Evolutionary conservation across 2,113 vertebrate species (phyloP).

Genomic region (Vidua macroura): DNA sequence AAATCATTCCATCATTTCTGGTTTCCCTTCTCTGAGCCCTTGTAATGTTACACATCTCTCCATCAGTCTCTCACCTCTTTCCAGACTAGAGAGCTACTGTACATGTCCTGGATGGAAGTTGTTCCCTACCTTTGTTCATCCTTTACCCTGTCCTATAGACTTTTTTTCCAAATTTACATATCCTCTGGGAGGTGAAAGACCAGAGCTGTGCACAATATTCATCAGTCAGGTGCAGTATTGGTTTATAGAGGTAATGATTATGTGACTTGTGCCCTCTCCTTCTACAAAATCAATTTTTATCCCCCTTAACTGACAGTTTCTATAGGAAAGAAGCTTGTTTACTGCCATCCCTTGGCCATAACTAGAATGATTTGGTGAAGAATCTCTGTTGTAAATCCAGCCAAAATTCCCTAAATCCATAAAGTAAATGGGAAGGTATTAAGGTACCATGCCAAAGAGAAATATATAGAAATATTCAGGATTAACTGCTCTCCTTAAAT

Average conservation of each 20-base stretch:
- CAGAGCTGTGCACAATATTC: not conserved
- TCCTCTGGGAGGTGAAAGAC: not conserved
- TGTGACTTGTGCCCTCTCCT: not conserved
- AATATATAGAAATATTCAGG: not conserved
- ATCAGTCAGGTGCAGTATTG: not conserved
- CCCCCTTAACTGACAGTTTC: not conserved
- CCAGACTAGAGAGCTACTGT: not conserved
- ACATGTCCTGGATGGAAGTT: not conserved
- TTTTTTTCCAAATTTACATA: not conserved
- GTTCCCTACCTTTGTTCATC: not conserved
- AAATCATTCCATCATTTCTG: not conserved
- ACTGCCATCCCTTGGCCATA: slow-evolving; percentile 10
- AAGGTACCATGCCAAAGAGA: fast-evolving
- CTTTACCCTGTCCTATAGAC: not conserved
- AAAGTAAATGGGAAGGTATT: not conserved
- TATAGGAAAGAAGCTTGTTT: not conserved
- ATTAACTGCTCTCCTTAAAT: not conserved
- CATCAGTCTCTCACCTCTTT: not conserved
- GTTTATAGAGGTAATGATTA: not conserved
- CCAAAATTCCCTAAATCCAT: not conserved
- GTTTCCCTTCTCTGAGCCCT: not conserved
- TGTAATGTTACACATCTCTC: not conserved
- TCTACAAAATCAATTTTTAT: not conserved
- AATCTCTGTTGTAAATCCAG: not conserved
- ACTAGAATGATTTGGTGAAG: not conserved